Evolutionary conservation across 2,888 invertebrate species (phyloP).

Genomic region (Noctua fimbriata): DNA sequence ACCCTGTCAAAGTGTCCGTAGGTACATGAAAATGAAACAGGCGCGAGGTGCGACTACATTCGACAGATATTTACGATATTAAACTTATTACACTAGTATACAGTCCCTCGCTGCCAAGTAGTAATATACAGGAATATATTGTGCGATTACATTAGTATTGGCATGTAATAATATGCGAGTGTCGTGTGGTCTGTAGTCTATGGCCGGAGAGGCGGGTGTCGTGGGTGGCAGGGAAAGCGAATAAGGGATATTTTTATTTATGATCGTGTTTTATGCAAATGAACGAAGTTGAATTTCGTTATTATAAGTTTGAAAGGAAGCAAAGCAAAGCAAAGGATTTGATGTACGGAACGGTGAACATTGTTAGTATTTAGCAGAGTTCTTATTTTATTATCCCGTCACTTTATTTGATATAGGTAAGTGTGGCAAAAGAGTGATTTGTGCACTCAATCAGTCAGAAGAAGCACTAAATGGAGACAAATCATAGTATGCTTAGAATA

Average conservation of each 20-base stretch:
- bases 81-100: slow-evolving; percentile 13
- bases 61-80: slow-evolving; percentile 34
- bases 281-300: neutral
- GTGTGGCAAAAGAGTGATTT: neutral
- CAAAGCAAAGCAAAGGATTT: neutral
- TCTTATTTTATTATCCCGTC: neutral
- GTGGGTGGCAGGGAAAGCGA: slow-evolving; percentile 40
- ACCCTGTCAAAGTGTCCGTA: slow-evolving; percentile 22
- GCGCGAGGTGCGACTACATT: slow-evolving; percentile 23
- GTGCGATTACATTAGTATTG: slow-evolving; percentile 33
- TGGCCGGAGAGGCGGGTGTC: neutral
- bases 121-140: slow-evolving; percentile 32
- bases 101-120: neutral
- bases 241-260: slow-evolving; percentile 6
- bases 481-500: neutral
- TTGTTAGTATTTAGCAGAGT: neutral
- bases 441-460: neutral
- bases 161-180: slow-evolving; percentile 20
- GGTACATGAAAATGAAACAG: slow-evolving; percentile 1
- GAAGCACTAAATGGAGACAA: neutral
- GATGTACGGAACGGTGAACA: neutral
- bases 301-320: neutral
- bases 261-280: slow-evolving; percentile 21
- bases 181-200: slow-evolving; percentile 42
- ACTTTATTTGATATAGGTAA: neutral